Conservation (phyloP, 1,140 invertebrate genomes). For the Triops longicaudatus region DNA sequence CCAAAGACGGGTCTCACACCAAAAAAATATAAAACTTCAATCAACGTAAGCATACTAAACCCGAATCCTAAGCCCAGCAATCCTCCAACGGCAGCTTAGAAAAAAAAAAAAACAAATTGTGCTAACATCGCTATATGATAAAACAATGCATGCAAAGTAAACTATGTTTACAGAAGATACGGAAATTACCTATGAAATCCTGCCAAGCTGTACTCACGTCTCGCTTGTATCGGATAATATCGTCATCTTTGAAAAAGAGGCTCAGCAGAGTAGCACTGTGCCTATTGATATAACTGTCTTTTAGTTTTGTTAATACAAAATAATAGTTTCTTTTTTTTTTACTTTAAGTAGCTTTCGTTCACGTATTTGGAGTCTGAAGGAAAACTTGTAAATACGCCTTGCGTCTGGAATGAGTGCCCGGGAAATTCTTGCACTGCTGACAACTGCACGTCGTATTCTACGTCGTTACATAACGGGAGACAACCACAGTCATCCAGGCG, state of each 20-base stretch:
- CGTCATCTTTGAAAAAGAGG: neutral
- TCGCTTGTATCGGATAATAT: neutral
- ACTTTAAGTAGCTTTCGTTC: neutral
- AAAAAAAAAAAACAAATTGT: neutral
- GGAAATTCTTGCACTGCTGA: neutral
- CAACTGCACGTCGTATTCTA: neutral
- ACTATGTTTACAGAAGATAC: neutral
- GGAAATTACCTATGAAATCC: neutral
- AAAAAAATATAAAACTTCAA: neutral
- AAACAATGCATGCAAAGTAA: too few species aligned
- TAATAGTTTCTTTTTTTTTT: neutral
- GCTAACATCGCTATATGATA: too few species aligned
- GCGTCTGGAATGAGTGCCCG: neutral
- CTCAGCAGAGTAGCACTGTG: neutral
- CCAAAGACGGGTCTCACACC: neutral
- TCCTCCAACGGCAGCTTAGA: neutral
- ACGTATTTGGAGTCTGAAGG: neutral
- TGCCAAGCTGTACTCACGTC: neutral
- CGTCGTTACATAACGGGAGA: neutral
- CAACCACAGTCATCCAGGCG: neutral
- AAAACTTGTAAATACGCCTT: neutral
- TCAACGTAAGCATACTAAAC: neutral
- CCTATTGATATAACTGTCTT: neutral
- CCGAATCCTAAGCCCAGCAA: neutral
- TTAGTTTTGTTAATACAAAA: neutral